Conservation (phyloP, 2,888 invertebrate genomes). For the Amiota communis region DNA sequence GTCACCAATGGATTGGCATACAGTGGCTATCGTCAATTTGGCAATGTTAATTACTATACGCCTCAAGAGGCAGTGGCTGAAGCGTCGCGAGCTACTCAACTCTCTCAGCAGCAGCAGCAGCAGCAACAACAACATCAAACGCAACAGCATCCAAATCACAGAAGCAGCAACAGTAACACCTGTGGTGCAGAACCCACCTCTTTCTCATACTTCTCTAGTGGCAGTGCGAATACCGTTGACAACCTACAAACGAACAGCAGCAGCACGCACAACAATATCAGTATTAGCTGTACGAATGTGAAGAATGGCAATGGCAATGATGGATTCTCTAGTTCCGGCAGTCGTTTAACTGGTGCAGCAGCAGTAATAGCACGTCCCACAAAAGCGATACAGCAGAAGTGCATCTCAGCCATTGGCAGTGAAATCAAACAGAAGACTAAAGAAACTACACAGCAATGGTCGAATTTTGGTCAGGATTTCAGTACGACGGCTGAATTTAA, state of each 20-base stretch:
- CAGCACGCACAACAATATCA: conserved; percentile 68
- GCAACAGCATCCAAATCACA: conserved; percentile 1
- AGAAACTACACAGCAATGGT: conserved; percentile 59
- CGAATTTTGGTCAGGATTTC: conserved; percentile 49
- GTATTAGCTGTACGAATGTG: conserved; percentile 67
- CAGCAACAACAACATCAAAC: conserved; percentile 19
- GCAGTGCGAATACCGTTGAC: conserved; percentile 45
- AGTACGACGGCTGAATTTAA: conserved; percentile 21
- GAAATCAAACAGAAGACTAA: conserved; percentile 72
- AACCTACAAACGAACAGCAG: conserved; percentile 20
- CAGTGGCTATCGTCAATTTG: conserved; percentile 69
- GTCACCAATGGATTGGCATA: conserved; percentile 70
- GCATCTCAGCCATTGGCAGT: conserved; percentile 72
- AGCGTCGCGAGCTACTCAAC: conserved; percentile 62
- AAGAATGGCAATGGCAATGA: conserved; percentile 36
- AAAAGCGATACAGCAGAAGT: conserved; percentile 56
- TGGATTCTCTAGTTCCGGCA: conserved; percentile 33
- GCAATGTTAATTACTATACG: conserved; percentile 69
- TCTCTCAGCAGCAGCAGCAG: conserved; percentile 44
- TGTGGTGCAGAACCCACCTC: conserved; percentile 45
- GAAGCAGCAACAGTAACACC: neutral
- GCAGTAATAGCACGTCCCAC: conserved; percentile 67
- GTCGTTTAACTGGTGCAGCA: conserved; percentile 64
- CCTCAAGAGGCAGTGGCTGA: conserved; percentile 70
- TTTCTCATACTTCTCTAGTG: conserved; percentile 67